Conservation (phyloP, 2,113 vertebrate genomes). For the Protobothrops flavoviridis region DNA sequence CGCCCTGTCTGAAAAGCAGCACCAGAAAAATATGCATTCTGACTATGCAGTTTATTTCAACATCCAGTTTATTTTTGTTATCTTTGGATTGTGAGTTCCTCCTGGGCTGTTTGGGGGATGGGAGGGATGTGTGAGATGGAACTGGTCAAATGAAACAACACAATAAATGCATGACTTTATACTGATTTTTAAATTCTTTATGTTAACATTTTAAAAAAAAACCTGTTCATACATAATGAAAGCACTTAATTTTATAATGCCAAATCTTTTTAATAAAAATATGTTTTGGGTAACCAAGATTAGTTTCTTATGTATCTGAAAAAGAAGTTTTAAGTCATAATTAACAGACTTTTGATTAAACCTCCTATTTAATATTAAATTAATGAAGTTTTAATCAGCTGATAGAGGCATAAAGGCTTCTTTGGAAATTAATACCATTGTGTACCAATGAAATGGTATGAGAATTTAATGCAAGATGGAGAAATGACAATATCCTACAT, state of each 20-base stretch:
- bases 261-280: neutral
- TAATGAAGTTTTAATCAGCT: neutral
- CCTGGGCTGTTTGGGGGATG: neutral
- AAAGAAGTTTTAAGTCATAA: constrained; percentile 3
- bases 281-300: neutral
- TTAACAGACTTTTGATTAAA: neutral
- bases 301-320: neutral
- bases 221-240: neutral
- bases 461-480: neutral
- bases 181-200: neutral
- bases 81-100: neutral
- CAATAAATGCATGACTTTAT: neutral
- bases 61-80: neutral
- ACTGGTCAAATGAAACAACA: neutral
- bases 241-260: neutral
- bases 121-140: neutral
- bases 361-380: neutral
- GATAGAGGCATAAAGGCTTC: neutral
- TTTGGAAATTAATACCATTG: neutral
- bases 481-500: neutral
- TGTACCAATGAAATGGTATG: neutral
- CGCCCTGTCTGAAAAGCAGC: neutral
- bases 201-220: neutral
- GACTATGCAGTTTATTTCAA: neutral
- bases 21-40: neutral